Evolutionary conservation across 2,113 vertebrate species (phyloP).

Genomic region (Cavia aperea): DNA sequence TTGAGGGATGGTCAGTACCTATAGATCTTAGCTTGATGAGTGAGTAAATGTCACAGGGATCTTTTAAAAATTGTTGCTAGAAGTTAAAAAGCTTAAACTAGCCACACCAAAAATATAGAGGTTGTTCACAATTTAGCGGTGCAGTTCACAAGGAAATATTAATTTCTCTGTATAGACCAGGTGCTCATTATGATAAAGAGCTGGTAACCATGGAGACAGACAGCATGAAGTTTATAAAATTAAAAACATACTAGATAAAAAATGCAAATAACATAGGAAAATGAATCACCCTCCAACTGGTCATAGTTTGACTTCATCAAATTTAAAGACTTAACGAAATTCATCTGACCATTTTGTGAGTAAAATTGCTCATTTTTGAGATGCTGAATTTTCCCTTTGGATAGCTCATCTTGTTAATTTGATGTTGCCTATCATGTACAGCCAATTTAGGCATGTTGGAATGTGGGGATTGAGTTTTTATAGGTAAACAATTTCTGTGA

Average conservation of each 20-base stretch:
- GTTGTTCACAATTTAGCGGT: slow-evolving; percentile 14
- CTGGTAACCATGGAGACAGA: slow-evolving; percentile 50
- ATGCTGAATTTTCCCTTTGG: neutral
- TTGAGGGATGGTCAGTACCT: neutral
- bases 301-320: slow-evolving; percentile 36
- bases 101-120: neutral
- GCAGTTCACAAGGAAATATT: slow-evolving; percentile 37
- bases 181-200: slow-evolving; percentile 53
- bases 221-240: slow-evolving; percentile 55
- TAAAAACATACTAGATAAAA: slow-evolving; percentile 49
- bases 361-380: slow-evolving; percentile 32
- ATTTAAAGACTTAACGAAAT: slow-evolving; percentile 1
- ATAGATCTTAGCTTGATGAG: neutral
- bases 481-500: neutral
- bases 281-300: slow-evolving; percentile 32
- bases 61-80: slow-evolving; percentile 16
- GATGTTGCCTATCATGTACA: neutral
- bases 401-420: neutral
- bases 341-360: slow-evolving; percentile 8
- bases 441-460: neutral
- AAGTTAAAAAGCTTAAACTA: slow-evolving; percentile 11
- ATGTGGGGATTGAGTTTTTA: neutral
- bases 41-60: neutral
- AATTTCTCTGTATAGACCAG: slow-evolving; percentile 42
- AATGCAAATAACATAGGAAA: slow-evolving; percentile 48